These are phyloP conservation scores for Dinothrombium tinctorium DNA, from an alignment of 1,140 invertebrate genomes.

Conservation along the genomic window DNA sequence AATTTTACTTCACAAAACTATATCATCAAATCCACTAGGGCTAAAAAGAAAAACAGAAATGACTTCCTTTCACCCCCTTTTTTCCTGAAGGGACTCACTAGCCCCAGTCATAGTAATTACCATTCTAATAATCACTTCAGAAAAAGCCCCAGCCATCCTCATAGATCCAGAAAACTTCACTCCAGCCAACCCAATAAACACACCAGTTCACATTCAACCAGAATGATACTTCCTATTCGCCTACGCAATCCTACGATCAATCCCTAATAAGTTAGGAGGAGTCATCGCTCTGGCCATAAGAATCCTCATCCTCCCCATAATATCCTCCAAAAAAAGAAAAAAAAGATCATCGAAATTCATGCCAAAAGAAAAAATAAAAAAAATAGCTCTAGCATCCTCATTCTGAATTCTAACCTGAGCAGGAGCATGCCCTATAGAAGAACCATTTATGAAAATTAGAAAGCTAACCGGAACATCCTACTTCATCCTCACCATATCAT, in stretches of 20 bases:
- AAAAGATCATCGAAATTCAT: slow-evolving; percentile 2
- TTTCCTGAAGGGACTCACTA: no score
- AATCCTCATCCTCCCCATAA: neutral
- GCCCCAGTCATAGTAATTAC: no score
- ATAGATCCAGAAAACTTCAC: slow-evolving; percentile 41
- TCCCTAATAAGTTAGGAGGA: slow-evolving; percentile 45
- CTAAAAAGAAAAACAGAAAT: no score
- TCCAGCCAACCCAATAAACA: slow-evolving; percentile 38
- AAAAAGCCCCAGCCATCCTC: no score
- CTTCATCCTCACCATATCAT: slow-evolving; percentile 13
- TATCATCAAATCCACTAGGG: no score
- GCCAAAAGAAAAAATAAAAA: slow-evolving; percentile 27
- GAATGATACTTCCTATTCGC: slow-evolving; percentile 52
- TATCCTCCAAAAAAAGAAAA: neutral
- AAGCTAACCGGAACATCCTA: no score
- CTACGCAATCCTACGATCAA: slow-evolving; percentile 42
- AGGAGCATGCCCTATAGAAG: slow-evolving; percentile 34
- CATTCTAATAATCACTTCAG: no score
- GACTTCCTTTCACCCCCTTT: no score
- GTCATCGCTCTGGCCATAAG: slow-evolving; percentile 29
- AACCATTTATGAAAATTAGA: no score
- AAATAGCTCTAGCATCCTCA: slow-evolving; percentile 28
- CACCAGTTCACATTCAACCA: slow-evolving; percentile 41
- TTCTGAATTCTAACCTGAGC: slow-evolving; percentile 37
- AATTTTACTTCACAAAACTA: no score